A percentile compares a stretch with the other conserved stretches of the same genome.
These are phyloP conservation scores for Cyclopterus lumpus DNA, from an alignment of 2,797 vertebrate genomes.

Conservation along the genomic window DNA sequence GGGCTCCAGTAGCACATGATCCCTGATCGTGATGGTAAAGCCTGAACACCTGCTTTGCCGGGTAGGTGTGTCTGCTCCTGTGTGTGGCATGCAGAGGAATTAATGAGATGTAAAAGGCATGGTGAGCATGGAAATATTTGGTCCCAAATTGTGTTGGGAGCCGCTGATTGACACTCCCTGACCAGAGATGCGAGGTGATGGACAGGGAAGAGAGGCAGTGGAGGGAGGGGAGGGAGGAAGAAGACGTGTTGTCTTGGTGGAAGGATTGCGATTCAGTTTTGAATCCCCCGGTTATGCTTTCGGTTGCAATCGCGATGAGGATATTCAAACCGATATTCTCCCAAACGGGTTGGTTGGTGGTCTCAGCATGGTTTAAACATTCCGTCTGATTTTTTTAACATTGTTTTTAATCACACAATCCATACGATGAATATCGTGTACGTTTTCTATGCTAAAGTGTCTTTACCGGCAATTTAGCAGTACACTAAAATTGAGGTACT, in stretches of 20 bases:
- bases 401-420: constrained; percentile 31
- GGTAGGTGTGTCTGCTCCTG: constrained; percentile 49
- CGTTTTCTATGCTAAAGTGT: constrained; percentile 33
- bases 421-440: background rate
- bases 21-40: constrained; percentile 62
- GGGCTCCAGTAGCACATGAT: constrained; percentile 68
- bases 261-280: constrained; percentile 9
- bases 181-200: constrained; percentile 74
- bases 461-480: constrained; percentile 3
- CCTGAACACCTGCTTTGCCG: constrained; percentile 56
- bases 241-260: background rate
- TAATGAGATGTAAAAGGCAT: constrained; percentile 47
- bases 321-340: background rate
- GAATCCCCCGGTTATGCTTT: background rate
- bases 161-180: constrained; percentile 89
- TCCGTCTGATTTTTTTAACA: background rate
- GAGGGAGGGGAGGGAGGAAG: constrained; percentile 27
- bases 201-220: constrained; percentile 42
- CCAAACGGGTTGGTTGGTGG: background rate
- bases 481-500: background rate
- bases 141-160: constrained; percentile 81
- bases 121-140: constrained; percentile 84
- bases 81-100: constrained; percentile 27
- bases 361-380: background rate
- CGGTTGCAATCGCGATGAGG: background rate